Conservation (phyloP, 2,113 vertebrate genomes). For the Gobio gobio region DNA sequence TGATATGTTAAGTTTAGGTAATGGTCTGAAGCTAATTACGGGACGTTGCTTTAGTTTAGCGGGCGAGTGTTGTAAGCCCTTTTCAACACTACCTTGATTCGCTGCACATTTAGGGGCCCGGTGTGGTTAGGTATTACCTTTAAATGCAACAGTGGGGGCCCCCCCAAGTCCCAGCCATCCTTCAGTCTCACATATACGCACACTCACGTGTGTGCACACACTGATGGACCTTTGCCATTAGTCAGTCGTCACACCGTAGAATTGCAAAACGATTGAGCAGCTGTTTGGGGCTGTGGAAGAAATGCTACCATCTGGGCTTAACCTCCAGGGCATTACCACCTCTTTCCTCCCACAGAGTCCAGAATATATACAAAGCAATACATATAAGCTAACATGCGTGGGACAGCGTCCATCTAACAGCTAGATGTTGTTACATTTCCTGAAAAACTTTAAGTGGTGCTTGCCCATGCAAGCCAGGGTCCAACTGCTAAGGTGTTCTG, state of each 20-base stretch:
- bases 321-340: conserved; percentile 48
- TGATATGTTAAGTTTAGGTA: conserved; percentile 34
- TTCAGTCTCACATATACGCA: conserved; percentile 44
- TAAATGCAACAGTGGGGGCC: conserved; percentile 30
- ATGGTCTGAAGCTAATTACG: conserved; percentile 27
- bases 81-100: conserved; percentile 73
- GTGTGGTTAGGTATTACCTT: conserved; percentile 23
- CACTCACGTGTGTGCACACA: not conserved
- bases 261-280: conserved; percentile 61
- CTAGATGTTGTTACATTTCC: conserved; percentile 15
- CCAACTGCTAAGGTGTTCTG: not conserved
- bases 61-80: conserved; percentile 61
- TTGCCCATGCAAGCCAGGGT: not conserved
- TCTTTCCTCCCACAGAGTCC: conserved; percentile 53
- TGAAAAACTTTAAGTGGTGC: not conserved
- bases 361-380: conserved; percentile 37
- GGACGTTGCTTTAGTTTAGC: conserved; percentile 35
- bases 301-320: conserved; percentile 41
- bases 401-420: not conserved
- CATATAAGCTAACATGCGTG: not conserved
- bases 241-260: conserved; percentile 64
- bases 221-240: conserved; percentile 56
- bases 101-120: conserved; percentile 59
- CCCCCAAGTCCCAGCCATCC: conserved; percentile 39
- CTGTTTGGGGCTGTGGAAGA: conserved; percentile 55